Conservation (phyloP, 1,140 invertebrate genomes). For the Vollenhovia emeryi region DNA sequence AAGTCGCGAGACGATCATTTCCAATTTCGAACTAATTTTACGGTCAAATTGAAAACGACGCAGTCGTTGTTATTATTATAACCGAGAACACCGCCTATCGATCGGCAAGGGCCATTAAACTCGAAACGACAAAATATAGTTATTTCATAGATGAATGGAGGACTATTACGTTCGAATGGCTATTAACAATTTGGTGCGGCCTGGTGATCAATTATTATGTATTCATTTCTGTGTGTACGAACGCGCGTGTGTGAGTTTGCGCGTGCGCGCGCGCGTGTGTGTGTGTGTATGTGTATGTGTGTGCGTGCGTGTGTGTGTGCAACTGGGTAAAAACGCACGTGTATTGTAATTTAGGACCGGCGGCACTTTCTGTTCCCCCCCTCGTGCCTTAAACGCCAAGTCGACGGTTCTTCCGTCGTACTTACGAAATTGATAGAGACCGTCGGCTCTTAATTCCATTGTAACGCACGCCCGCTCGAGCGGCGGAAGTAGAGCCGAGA, state of each 20-base stretch:
- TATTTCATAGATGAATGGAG: conserved; percentile 60
- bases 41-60: conserved; percentile 59
- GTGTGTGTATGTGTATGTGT: background rate
- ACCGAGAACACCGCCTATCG: conserved; percentile 48
- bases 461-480: background rate
- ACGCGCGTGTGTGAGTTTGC: too few species aligned
- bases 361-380: background rate
- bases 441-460: conserved; percentile 28
- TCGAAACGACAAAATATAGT: conserved; percentile 59
- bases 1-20: conserved; percentile 62
- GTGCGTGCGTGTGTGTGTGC: background rate
- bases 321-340: too few species aligned
- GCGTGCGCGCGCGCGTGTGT: too few species aligned
- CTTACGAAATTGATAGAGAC: conserved; percentile 25
- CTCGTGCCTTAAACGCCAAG: background rate
- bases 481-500: background rate
- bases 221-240: background rate
- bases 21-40: conserved; percentile 67
- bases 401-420: conserved; percentile 22
- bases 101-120: conserved; percentile 55
- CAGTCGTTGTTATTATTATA: conserved; percentile 67
- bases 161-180: conserved; percentile 47
- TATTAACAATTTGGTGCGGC: conserved; percentile 54
- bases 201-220: conserved; percentile 43
- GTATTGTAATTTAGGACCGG: background rate